These are phyloP conservation scores for Melanotaenia trifasciata DNA, from an alignment of 2,797 vertebrate species.

Conservation along the genomic window DNA sequence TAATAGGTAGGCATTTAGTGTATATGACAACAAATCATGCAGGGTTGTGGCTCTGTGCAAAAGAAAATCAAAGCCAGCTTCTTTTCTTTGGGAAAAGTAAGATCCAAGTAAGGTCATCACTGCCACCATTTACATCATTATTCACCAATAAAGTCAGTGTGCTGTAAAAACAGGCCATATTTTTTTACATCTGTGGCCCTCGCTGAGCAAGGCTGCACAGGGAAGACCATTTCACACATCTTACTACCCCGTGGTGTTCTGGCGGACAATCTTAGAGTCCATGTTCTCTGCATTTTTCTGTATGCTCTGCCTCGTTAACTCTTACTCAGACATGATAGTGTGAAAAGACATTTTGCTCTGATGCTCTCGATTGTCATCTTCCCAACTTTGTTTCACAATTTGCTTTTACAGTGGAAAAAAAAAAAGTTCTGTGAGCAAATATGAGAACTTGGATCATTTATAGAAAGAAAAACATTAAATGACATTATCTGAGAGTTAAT, in stretches of 20 bases:
- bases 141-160: constrained; percentile 68
- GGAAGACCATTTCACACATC: constrained; percentile 76
- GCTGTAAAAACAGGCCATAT: constrained; percentile 70
- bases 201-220: constrained; percentile 61
- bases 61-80: constrained; percentile 6
- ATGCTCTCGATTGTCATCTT: constrained; percentile 53
- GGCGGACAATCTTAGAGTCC: constrained; percentile 63
- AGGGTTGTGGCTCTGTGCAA: constrained; percentile 23
- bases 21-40: constrained; percentile 13
- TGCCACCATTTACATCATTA: constrained; percentile 54
- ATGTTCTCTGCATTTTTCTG: constrained; percentile 64
- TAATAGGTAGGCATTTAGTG: constrained; percentile 46
- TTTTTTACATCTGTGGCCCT: constrained; percentile 75
- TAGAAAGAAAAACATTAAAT: constrained; percentile 36
- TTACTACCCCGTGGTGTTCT: constrained; percentile 72
- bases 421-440: constrained; percentile 12
- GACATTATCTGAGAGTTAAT: constrained; percentile 35
- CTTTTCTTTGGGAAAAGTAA: constrained; percentile 40
- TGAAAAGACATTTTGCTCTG: constrained; percentile 64
- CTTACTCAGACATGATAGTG: constrained; percentile 67
- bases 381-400: constrained; percentile 66
- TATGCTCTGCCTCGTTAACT: constrained; percentile 77
- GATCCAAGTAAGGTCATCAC: constrained; percentile 40
- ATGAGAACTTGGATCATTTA: neutral
- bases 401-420: constrained; percentile 38